These are phyloP conservation scores for Nasonovia ribisnigri DNA, from an alignment of 2,888 invertebrate genomes.

Conservation along the genomic window DNA sequence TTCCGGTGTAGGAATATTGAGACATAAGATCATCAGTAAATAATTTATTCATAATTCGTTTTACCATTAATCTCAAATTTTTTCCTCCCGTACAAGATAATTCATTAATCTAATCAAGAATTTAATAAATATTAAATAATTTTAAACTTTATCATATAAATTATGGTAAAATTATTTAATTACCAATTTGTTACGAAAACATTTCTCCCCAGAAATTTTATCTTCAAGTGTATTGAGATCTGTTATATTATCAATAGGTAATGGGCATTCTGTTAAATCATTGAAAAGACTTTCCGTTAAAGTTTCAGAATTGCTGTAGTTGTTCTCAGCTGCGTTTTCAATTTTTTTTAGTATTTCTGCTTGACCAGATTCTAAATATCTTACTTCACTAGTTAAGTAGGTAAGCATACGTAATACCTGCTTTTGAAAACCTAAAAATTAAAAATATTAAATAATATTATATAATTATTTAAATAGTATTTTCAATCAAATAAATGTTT, in stretches of 20 bases:
- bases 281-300: not conserved
- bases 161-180: not conserved
- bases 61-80: slow-evolving; percentile 1
- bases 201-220: not conserved
- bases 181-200: not conserved
- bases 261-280: not conserved
- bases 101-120: not conserved
- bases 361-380: not conserved
- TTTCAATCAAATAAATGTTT: not conserved
- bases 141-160: not conserved
- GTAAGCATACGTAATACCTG: slow-evolving; percentile 20
- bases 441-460: no score
- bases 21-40: not conserved
- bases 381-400: not conserved
- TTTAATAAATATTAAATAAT: not conserved
- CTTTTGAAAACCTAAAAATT: slow-evolving; percentile 31
- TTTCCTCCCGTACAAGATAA: not conserved
- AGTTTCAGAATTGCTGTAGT: not conserved
- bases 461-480: not conserved
- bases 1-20: not conserved
- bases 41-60: slow-evolving; percentile 5
- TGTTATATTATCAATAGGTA: not conserved
- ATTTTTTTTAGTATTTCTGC: slow-evolving; percentile 1
- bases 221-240: not conserved
- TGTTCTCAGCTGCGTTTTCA: not conserved